Base-by-base conservation (phyloP, 2,113 vertebrate genomes). In the Saiga tatarica region DNA sequence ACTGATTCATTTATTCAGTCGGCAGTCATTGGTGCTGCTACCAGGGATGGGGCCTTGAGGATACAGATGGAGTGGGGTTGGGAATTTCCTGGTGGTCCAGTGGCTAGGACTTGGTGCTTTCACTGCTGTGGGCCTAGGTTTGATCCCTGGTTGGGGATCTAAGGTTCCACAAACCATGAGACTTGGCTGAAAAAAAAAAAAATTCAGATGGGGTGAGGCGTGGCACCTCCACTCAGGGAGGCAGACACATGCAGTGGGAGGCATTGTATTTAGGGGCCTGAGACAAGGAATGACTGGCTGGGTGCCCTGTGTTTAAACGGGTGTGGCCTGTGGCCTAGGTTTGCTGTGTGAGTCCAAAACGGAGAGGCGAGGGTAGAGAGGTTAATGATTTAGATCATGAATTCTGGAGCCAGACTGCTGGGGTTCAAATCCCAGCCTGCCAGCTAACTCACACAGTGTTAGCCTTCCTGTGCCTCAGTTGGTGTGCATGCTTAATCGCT, bases 191-290 rank as follows among this genome's bases (percentile, higher is more conserved):
- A 47, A 47, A 79, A 50, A 47, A 47, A 79, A 78, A 79, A 78
- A 30, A 78, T 2, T 50, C 15, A 50, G 45, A 50, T 50, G 76
- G 45, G 15, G 28, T 71, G 9, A 39, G 6, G 25, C 10, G 0
- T 15, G 55, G 21, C 10, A 10, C 36, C 36, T 47, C 7, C 6
- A 8, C 30, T 15, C 3, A 2, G 30, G 67, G 30, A 36, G 19
- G 1, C 4, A 25, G 55, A 7, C 3, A 8, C 6, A 0, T 1
- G 2, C 33, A 28, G 42, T 17, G 36, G 45, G 60, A 42, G 39
- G 9, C 6, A 13, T 15, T 30, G 14, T 36, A 25, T 28, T 67
- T 47, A 42, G 62, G 59, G 57, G 12, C 23, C 89, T 0, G 17
- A 25, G 74, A 26, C 1, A 7, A 78, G 71, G 33, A 59, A 21